A percentile compares a stretch with the other conserved stretches of the same genome.
Evolutionary conservation across 2,888 invertebrate genomes (phyloP).

Genomic region (Linnaemya vulpina): DNA sequence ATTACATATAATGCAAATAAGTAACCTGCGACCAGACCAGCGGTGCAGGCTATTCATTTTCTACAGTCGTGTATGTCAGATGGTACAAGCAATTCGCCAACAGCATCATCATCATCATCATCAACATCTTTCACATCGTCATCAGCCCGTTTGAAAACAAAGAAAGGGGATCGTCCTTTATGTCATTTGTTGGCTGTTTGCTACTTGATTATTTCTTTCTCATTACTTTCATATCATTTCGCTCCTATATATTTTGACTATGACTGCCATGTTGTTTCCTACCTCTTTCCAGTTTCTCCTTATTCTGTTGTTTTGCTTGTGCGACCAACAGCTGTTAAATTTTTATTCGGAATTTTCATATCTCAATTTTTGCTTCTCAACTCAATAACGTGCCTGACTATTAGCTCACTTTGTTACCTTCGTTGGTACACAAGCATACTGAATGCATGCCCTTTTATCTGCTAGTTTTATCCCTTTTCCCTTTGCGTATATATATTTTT

Average conservation of each 20-base stretch:
- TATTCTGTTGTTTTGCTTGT: constrained; percentile 8
- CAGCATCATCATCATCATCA: constrained; percentile 35
- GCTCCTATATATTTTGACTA: constrained; percentile 29
- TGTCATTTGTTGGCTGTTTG: constrained; percentile 65
- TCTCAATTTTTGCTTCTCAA: constrained; percentile 20
- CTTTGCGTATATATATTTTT: not conserved
- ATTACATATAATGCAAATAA: constrained; percentile 72
- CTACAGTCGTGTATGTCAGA: constrained; percentile 5
- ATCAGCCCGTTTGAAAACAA: constrained; percentile 59
- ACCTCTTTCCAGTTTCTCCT: constrained; percentile 18
- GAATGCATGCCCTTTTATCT: constrained; percentile 45
- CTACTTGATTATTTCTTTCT: constrained; percentile 41
- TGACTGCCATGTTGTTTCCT: constrained; percentile 8
- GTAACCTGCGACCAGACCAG: constrained; percentile 62
- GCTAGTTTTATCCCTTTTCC: constrained; percentile 50
- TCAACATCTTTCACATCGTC: constrained; percentile 12
- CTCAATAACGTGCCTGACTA: not conserved
- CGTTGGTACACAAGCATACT: constrained; percentile 19
- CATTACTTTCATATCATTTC: constrained; percentile 21
- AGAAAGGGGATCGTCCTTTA: constrained; percentile 68
- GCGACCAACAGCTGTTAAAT: constrained; percentile 61
- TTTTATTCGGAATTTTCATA: constrained; percentile 33
- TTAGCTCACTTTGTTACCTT: constrained; percentile 60
- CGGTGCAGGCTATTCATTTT: constrained; percentile 41
- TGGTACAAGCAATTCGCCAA: constrained; percentile 48